Percentiles rank a stretch among this genome's conserved stretches.
phyloP scores from a whole-genome alignment of 2,888 invertebrate species.

The Lysandra coridon region DNA sequence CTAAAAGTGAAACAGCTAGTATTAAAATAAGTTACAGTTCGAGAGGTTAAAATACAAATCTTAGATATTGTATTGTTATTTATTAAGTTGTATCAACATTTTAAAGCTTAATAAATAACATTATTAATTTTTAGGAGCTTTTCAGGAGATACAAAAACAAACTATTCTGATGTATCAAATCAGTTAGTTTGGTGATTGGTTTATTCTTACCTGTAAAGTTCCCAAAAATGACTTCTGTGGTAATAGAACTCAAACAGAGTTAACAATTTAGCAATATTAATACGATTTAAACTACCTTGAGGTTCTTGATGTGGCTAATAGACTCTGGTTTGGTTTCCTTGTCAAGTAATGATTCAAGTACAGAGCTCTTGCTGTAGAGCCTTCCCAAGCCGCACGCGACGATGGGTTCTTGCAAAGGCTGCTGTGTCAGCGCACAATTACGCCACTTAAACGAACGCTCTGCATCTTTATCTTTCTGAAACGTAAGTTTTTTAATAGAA shows the following conservation, averaged over 20 bases:
- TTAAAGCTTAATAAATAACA: no score
- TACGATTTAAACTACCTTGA: conserved; percentile 80
- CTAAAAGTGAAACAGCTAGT: no score
- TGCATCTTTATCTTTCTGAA: conserved; percentile 96
- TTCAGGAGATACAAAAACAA: no score
- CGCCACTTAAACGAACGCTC: conserved; percentile 96
- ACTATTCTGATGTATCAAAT: no score
- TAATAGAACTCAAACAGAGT: not conserved
- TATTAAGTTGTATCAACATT: not conserved
- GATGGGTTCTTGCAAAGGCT: conserved; percentile 91
- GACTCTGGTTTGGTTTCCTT: conserved; percentile 86
- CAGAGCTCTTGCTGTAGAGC: conserved; percentile 95
- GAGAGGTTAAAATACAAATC: no score
- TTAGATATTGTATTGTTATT: not conserved
- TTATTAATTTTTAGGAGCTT: no score
- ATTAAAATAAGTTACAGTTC: no score
- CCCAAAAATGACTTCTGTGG: no score
- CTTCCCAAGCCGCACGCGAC: conserved; percentile 95
- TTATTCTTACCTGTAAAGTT: no score
- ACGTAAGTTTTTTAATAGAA: conserved; percentile 35
- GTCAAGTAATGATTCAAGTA: conserved; percentile 95
- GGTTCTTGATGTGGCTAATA: conserved; percentile 87
- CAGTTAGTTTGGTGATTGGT: no score
- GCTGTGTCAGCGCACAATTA: conserved; percentile 95
- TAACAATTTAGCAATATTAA: conserved; percentile 36